Evolutionary conservation across 2,113 vertebrate genomes (phyloP).

Genomic region (Periophthalmodon schlosseri): DNA sequence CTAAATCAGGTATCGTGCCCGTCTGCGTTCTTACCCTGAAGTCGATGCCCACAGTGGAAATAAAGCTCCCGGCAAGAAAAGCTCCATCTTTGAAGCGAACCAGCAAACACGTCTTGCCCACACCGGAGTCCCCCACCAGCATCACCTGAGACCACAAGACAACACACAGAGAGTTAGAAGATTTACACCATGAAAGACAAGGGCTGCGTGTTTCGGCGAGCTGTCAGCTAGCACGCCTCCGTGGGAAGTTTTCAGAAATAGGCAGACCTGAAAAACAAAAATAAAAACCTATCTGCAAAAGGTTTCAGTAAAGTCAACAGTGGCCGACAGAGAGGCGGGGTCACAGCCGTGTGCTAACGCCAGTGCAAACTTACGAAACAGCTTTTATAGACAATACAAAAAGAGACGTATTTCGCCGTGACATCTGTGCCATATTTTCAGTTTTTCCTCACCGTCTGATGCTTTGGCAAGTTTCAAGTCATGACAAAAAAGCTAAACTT

Average conservation of each 20-base stretch:
- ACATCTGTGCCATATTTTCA: not conserved
- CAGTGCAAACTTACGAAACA: not conserved
- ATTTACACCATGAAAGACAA: slow-evolving; percentile 3
- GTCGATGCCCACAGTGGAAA: slow-evolving; percentile 95
- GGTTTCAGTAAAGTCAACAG: not conserved
- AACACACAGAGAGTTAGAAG: not conserved
- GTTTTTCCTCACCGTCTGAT: not conserved
- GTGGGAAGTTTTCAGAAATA: not conserved
- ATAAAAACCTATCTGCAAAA: not conserved
- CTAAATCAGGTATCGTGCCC: no score
- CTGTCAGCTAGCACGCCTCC: not conserved
- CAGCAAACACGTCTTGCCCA: slow-evolving; percentile 82
- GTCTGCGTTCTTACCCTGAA: slow-evolving; percentile 83
- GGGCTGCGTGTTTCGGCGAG: not conserved
- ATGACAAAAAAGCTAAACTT: not conserved
- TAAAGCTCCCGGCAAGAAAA: slow-evolving; percentile 94
- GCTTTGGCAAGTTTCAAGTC: not conserved
- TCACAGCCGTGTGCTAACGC: not conserved
- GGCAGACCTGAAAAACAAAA: not conserved
- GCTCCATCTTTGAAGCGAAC: slow-evolving; percentile 96
- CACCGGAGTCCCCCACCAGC: slow-evolving; percentile 94
- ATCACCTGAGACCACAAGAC: slow-evolving; percentile 82
- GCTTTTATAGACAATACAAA: not conserved
- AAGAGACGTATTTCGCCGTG: not conserved
- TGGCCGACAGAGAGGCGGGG: not conserved